These are phyloP conservation scores for Squalus acanthias DNA, from an alignment of 2,797 vertebrate species.

Conservation along the genomic window DNA sequence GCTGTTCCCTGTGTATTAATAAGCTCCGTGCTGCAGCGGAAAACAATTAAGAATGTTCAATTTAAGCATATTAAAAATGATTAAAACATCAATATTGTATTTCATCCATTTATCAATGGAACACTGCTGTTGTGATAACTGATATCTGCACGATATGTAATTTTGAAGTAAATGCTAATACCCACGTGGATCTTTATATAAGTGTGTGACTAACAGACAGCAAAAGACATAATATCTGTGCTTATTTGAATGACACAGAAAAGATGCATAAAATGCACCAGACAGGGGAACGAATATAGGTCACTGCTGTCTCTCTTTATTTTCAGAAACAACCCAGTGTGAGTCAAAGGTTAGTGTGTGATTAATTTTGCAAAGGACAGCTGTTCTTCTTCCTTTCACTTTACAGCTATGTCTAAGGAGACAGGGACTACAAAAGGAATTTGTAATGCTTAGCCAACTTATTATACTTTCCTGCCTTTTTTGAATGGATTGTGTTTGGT, in stretches of 20 bases:
- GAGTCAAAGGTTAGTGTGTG: not conserved
- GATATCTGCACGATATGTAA: not conserved
- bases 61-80: not conserved
- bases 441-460: no score
- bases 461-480: not conserved
- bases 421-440: not conserved
- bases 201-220: not conserved
- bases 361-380: conserved; percentile 10
- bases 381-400: not conserved
- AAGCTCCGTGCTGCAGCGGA: not conserved
- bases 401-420: not conserved
- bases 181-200: not conserved
- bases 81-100: conserved; percentile 19
- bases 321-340: not conserved
- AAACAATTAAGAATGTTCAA: not conserved
- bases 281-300: not conserved
- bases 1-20: not conserved
- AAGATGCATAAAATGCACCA: not conserved
- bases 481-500: conserved; percentile 3
- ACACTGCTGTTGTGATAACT: not conserved
- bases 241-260: not conserved
- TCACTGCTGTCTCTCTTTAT: not conserved
- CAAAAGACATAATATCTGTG: not conserved
- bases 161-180: no score
- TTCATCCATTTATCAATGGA: not conserved